These are phyloP conservation scores for Synanthedon tipuliformis DNA, from an alignment of 2,888 invertebrate species.

Conservation along the genomic window DNA sequence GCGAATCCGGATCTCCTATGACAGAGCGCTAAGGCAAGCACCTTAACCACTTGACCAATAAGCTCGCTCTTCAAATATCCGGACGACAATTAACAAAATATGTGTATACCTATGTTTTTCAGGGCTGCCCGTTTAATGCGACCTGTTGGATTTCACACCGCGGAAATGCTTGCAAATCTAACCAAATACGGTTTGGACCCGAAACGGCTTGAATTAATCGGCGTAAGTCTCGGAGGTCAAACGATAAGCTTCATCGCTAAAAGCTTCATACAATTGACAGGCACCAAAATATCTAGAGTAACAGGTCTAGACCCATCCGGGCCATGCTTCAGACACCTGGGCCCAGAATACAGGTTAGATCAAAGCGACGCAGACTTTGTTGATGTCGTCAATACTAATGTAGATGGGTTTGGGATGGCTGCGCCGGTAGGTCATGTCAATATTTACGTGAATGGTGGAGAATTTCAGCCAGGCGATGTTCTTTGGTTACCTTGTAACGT, in stretches of 20 bases:
- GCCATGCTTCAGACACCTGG: slow-evolving; percentile 43
- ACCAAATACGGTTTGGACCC: slow-evolving; percentile 34
- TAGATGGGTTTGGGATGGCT: slow-evolving; percentile 45
- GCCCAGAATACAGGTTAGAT: slow-evolving; percentile 37
- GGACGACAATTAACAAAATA: no score
- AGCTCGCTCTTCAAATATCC: no score
- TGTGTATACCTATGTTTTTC: slow-evolving; percentile 16
- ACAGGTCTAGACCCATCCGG: slow-evolving; percentile 45
- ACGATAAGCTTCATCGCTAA: slow-evolving; percentile 46
- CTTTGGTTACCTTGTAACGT: slow-evolving; percentile 16
- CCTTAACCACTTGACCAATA: no score
- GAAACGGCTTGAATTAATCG: slow-evolving; percentile 34
- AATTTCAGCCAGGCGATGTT: slow-evolving; percentile 19
- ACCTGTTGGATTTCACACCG: slow-evolving; percentile 31
- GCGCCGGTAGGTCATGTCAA: slow-evolving; percentile 45
- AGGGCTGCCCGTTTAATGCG: slow-evolving; percentile 35
- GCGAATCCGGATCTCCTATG: no score
- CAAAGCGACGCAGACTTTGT: slow-evolving; percentile 45
- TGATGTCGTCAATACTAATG: slow-evolving; percentile 37
- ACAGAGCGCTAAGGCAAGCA: no score
- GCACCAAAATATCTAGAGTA: slow-evolving; percentile 28
- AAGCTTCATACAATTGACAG: slow-evolving; percentile 28
- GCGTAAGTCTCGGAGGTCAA: slow-evolving; percentile 44
- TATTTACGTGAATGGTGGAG: slow-evolving; percentile 49
- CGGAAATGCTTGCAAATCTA: slow-evolving; percentile 37